These are phyloP conservation scores for Falco punctatus DNA, from an alignment of 2,113 vertebrate species.

Conservation along the genomic window DNA sequence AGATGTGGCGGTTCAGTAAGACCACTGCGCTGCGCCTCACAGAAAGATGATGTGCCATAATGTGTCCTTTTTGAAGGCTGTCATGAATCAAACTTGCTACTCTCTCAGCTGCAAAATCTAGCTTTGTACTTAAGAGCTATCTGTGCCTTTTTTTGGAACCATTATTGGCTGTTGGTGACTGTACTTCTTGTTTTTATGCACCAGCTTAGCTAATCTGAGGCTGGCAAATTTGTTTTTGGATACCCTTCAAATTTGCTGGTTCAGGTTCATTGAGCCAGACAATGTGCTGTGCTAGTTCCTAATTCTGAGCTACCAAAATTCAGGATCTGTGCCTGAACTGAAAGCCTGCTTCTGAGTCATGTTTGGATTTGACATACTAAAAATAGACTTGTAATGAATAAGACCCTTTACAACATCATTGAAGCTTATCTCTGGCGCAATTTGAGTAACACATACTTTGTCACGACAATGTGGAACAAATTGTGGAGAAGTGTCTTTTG, in stretches of 20 bases:
- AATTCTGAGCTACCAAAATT: slow-evolving; percentile 1
- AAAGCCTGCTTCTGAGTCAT: slow-evolving; percentile 40
- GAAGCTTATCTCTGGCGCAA: slow-evolving; percentile 34
- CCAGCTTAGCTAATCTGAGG: slow-evolving; percentile 16
- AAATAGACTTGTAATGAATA: slow-evolving; percentile 34
- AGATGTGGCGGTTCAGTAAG: neutral
- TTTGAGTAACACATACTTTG: neutral
- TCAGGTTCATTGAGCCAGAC: slow-evolving; percentile 28
- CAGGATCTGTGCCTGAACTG: slow-evolving; percentile 7
- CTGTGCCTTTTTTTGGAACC: neutral
- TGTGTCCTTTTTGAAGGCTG: neutral
- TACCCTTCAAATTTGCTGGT: slow-evolving; percentile 34
- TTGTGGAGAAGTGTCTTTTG: neutral
- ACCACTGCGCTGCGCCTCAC: neutral
- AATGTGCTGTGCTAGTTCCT: slow-evolving; percentile 19
- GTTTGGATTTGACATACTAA: slow-evolving; percentile 43
- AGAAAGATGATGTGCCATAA: neutral
- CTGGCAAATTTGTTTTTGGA: slow-evolving; percentile 30
- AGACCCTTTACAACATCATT: slow-evolving; percentile 23
- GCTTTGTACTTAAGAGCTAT: neutral
- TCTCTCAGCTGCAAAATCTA: neutral
- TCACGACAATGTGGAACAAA: neutral
- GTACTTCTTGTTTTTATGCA: slow-evolving; percentile 24
- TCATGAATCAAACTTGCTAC: neutral
- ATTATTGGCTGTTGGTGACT: neutral